Percentiles rank a stretch among this genome's conserved stretches.
Conservation (phyloP, 2,888 invertebrate species). For the Sinotaia quadrata region DNA sequence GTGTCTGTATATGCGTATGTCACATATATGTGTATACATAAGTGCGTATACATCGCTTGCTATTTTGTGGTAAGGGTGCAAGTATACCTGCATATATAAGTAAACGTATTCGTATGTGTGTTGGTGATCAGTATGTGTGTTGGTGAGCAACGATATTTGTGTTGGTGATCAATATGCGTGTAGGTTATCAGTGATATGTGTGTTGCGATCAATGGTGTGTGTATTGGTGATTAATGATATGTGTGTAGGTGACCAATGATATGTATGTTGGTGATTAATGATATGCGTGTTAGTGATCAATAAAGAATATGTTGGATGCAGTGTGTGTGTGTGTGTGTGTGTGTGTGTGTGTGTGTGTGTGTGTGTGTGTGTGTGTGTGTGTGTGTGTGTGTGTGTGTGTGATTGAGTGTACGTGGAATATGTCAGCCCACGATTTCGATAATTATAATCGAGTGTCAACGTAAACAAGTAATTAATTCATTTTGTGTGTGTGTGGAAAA, state of each 20-base stretch:
- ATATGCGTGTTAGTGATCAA: too few relatives aligned
- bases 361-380: neutral
- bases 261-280: neutral
- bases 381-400: neutral
- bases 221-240: neutral
- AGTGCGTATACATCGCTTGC: neutral
- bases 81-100: neutral
- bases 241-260: neutral
- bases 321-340: neutral
- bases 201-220: neutral
- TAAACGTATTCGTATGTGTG: neutral
- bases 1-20: neutral
- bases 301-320: too few relatives aligned
- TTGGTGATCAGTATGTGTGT: neutral
- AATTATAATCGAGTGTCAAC: too few relatives aligned
- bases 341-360: neutral
- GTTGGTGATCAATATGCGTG: neutral
- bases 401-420: neutral
- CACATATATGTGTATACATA: neutral
- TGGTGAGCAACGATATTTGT: neutral
- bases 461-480: too few relatives aligned
- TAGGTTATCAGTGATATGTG: too few relatives aligned
- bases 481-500: too few relatives aligned
- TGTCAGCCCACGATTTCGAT: too few relatives aligned
- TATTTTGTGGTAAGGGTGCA: neutral